Percentiles rank a stretch among this genome's conserved stretches.
Evolutionary conservation across 1,140 invertebrate species (phyloP).

Genomic region (Pteromalus puparum): DNA sequence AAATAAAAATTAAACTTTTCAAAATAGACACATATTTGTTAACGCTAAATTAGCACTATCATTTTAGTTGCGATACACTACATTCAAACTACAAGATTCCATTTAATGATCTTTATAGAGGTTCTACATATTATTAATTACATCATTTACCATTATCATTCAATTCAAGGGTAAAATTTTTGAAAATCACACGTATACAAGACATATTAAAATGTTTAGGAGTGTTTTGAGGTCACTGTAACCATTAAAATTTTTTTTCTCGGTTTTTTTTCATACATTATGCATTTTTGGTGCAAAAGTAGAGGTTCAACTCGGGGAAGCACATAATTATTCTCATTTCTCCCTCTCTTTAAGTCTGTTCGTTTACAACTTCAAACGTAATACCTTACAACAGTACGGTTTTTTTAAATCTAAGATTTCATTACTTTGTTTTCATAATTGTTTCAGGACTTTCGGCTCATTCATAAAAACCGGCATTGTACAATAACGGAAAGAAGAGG

Average conservation of each 20-base stretch:
- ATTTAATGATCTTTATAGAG: neutral
- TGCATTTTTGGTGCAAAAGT: constrained; percentile 65
- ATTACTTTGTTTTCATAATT: neutral
- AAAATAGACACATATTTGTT: constrained; percentile 17
- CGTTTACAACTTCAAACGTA: constrained; percentile 2
- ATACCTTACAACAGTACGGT: constrained; percentile 25
- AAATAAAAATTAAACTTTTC: constrained; percentile 28
- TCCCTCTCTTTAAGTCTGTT: constrained; percentile 12
- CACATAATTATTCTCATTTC: constrained; percentile 62
- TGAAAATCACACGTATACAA: constrained; percentile 46
- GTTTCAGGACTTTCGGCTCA: neutral
- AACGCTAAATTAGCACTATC: constrained; percentile 6
- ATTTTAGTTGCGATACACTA: neutral
- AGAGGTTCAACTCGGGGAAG: constrained; percentile 68
- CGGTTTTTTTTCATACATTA: constrained; percentile 54
- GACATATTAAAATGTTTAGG: constrained; percentile 31
- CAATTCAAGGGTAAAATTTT: constrained; percentile 31
- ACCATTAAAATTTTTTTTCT: constrained; percentile 47
- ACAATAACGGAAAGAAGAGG: neutral
- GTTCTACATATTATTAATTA: constrained; percentile 8
- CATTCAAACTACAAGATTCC: neutral
- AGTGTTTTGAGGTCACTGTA: constrained; percentile 43
- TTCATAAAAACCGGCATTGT: constrained; percentile 30
- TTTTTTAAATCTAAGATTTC: constrained; percentile 20
- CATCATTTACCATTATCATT: neutral